A percentile compares a stretch with the other conserved stretches of the same genome.
Conservation (phyloP, 2,888 invertebrate genomes). For the Sepiola atlantica region DNA sequence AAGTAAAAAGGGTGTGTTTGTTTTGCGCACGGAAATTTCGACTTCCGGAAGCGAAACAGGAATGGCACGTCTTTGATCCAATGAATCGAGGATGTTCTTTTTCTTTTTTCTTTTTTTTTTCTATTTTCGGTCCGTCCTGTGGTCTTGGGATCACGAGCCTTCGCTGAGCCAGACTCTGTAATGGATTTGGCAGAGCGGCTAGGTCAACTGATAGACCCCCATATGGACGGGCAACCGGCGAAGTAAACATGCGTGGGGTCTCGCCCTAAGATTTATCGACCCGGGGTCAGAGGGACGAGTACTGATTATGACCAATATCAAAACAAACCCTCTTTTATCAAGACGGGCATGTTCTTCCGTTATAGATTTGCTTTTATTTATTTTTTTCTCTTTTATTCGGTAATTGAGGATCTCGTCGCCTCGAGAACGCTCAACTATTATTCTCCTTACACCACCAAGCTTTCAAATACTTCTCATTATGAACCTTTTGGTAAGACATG, state of each 20-base stretch:
- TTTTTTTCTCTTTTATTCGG: constrained; percentile 18
- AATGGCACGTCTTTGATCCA: constrained; percentile 32
- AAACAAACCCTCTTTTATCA: background rate
- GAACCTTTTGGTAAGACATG: background rate
- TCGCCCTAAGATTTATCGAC: background rate
- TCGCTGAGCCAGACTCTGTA: constrained; percentile 22
- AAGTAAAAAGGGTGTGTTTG: constrained; percentile 23
- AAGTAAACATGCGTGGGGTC: background rate
- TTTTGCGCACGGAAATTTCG: background rate
- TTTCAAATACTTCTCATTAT: background rate
- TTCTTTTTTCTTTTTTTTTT: background rate
- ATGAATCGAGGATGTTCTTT: background rate
- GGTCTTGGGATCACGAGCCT: constrained; percentile 15
- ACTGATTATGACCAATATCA: constrained; percentile 32
- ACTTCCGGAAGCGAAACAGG: background rate
- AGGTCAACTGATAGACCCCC: constrained; percentile 20
- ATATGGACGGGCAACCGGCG: background rate
- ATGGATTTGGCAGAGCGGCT: constrained; percentile 32
- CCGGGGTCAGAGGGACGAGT: background rate
- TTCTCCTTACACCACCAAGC: background rate
- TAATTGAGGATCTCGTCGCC: background rate
- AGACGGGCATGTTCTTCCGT: background rate
- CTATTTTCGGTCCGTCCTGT: background rate
- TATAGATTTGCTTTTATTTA: background rate
- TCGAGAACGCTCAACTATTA: background rate